Conservation (phyloP, 2,113 vertebrate genomes). For the Camelus dromedarius region DNA sequence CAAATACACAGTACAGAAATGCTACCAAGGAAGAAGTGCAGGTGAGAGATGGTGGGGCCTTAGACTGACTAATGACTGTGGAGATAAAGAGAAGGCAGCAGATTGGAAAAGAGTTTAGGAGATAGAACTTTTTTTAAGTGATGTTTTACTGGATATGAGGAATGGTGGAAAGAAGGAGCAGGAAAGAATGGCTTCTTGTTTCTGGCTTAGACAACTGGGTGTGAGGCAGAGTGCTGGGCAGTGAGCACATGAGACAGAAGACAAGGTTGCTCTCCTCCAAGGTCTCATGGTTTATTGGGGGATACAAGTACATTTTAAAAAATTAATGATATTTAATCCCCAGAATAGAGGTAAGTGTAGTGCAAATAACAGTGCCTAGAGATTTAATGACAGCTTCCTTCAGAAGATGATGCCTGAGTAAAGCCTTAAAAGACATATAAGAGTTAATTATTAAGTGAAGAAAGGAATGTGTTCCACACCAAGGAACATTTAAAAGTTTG, state of each 20-base stretch:
- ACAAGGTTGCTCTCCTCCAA: background rate
- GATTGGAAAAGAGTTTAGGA: background rate
- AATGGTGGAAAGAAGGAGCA: background rate
- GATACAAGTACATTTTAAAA: background rate
- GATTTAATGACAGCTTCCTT: constrained; percentile 19
- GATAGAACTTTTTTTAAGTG: background rate
- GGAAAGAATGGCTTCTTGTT: background rate
- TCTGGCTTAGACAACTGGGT: background rate
- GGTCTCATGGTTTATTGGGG: background rate
- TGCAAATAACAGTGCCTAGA: background rate
- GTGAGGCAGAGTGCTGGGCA: background rate
- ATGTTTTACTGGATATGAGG: background rate
- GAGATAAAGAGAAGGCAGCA: background rate
- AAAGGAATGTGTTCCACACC: background rate
- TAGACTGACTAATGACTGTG: constrained; percentile 15
- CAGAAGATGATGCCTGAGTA: background rate
- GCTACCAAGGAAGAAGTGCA: background rate
- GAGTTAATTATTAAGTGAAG: constrained; percentile 5
- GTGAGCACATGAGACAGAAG: constrained; percentile 4
- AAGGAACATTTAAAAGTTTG: background rate
- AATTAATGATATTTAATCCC: constrained; percentile 12
- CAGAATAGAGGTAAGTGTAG: background rate
- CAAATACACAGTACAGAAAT: background rate
- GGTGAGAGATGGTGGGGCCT: background rate
- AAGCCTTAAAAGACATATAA: constrained; percentile 14